Evolutionary conservation across 2,888 invertebrate species (phyloP), one percentile per base, ranked within the genome.

Genomic region (Timema podura): DNA sequence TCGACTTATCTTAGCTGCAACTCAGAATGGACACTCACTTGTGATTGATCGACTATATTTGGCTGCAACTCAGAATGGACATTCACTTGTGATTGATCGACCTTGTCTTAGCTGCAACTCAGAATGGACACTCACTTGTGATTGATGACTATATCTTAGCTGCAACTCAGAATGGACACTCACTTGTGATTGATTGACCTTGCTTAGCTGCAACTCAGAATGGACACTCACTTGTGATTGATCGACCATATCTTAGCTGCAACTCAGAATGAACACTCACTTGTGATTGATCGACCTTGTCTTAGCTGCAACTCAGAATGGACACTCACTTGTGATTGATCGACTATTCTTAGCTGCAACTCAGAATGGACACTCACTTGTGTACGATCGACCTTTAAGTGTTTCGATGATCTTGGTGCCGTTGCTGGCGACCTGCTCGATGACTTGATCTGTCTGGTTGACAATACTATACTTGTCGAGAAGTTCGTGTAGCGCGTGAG

Each of bases 331-430:
- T n/a, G n/a, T n/a, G n/a, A n/a, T n/a, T n/a, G n/a, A n/a, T 30
- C 30, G 3, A 30, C 30, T 30, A 2, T 30, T 30, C 30, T 30
- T 30, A 30, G 3, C 30, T 3, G 30, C 30, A 30, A 30, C 30
- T 2, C 3, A 30, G 30, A 30, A 3, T 30, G 30, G 30, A 30
- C 3, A 87, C 91, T 88, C 84, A 96, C 96, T 96, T 85, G 88
- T 88, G 82, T 95, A 96, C 9, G 91, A 91, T 77, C 89, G 89
- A 80, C 89, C 91, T 76, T 89, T 87, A 75, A 96, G 95, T 74
- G 91, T 89, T 75, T 91, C 87, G 74, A 96, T 91, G 76, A 98
- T 95, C 72, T 87, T 87, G 2, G 91, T 91, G 68, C 98, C 98
- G 81, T 98, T 93, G 72, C 86, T 88, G 11, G 91, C 91, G 74